Evolutionary conservation across 2,113 vertebrate species (phyloP).

Genomic region (Turdus rufiventris): DNA sequence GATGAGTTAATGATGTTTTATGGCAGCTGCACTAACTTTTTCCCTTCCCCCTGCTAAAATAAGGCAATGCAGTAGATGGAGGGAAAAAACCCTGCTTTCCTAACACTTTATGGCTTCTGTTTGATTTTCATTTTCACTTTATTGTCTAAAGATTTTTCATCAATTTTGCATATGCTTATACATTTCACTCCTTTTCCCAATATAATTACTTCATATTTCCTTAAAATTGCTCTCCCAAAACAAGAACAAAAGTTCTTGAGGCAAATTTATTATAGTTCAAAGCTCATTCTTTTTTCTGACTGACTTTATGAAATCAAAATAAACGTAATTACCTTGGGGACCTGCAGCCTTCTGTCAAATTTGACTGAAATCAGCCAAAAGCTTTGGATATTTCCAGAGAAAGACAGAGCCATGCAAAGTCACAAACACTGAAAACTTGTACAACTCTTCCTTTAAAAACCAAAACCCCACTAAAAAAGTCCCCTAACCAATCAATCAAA

Average conservation of each 20-base stretch:
- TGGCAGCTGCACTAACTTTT: background rate
- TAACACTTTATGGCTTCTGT: background rate
- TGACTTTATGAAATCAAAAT: background rate
- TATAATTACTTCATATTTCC: background rate
- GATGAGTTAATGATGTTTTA: background rate
- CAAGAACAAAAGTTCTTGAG: background rate
- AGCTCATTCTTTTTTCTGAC: background rate
- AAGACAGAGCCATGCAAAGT: background rate
- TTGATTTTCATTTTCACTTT: background rate
- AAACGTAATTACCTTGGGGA: background rate
- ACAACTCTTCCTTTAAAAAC: background rate
- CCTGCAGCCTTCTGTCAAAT: slow-evolving; percentile 23
- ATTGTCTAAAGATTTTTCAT: background rate
- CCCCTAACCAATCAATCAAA: background rate
- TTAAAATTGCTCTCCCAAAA: background rate
- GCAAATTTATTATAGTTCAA: background rate
- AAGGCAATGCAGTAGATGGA: background rate
- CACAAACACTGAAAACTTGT: background rate
- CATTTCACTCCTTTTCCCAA: background rate
- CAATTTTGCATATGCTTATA: background rate
- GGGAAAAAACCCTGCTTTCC: background rate
- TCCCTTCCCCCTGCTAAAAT: background rate
- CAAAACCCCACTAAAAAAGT: background rate
- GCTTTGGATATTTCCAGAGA: background rate
- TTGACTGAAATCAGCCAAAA: slow-evolving; percentile 6